Evolutionary conservation across 2,888 invertebrate genomes (phyloP).

Genomic region (Nasonia oneida): DNA sequence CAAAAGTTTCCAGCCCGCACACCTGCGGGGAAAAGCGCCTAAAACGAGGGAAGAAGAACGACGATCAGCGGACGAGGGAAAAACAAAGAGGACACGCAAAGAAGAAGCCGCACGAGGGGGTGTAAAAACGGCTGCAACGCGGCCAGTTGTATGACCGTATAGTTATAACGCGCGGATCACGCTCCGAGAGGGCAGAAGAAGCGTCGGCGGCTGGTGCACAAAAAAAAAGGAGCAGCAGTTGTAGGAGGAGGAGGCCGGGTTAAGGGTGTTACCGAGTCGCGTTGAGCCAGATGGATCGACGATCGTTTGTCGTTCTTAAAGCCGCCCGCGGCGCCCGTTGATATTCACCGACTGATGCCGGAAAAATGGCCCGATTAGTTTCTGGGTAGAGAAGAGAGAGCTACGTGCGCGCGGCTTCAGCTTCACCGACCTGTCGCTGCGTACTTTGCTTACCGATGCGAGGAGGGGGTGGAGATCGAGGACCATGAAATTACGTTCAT

Average conservation of each 20-base stretch:
- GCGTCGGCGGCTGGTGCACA: constrained; percentile 28
- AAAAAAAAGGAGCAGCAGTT: constrained; percentile 10
- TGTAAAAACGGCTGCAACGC: constrained; percentile 24
- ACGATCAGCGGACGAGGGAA: background rate
- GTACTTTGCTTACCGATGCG: constrained; percentile 4
- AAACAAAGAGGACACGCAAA: constrained; percentile 16
- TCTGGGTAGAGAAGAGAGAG: constrained; percentile 44
- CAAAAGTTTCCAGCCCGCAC: background rate
- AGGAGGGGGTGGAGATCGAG: constrained; percentile 8
- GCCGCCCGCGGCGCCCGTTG: constrained; percentile 69
- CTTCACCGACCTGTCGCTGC: background rate
- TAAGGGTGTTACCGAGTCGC: constrained; percentile 51
- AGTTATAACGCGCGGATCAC: constrained; percentile 50
- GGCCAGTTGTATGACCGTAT: constrained; percentile 55
- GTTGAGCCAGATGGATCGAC: constrained; percentile 78
- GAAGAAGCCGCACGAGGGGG: background rate
- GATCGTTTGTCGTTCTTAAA: constrained; percentile 79
- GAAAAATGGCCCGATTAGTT: constrained; percentile 79
- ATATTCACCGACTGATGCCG: constrained; percentile 79
- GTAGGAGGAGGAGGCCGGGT: constrained; percentile 20
- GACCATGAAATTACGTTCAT: too few relatives aligned
- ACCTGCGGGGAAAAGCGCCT: background rate
- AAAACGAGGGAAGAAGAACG: constrained; percentile 5
- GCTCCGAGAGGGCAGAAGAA: constrained; percentile 40
- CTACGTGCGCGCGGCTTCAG: background rate